Evolutionary conservation across 2,888 invertebrate species (phyloP), one percentile per base, ranked within the genome.

Genomic region (Acanthosepion pharaonis): DNA sequence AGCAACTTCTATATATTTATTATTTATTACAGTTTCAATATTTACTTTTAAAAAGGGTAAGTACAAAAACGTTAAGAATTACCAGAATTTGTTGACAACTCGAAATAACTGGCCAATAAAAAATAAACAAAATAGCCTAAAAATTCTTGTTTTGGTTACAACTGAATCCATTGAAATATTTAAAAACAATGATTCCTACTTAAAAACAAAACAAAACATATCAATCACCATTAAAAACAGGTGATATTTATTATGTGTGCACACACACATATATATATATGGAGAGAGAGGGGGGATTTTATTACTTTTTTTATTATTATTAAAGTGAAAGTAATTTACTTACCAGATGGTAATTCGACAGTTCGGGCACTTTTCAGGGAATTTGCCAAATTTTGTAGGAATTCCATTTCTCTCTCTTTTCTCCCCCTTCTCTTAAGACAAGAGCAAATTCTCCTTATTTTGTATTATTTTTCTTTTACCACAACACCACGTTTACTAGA

Each of bases 301-400:
- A 20, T 94, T 20, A 33, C 91, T 28, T 28, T 93, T 49, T 42
- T 23, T 94, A n/a, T n/a, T n/a, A n/a, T 51, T 28, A 28, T 28
- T 23, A 6, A 25, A n/a, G 91, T 51, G 55, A n/a, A 42, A 42
- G 92, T 55, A 48, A 78, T 91, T 64, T 20, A 23, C 94, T 55
- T 95, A 97, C 97, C 97, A 95, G 95, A 95, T 28, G 97, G 97
- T n/a, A 97, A 95, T 95, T 97, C 96, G 28, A 97, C 97, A n/a
- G 97, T 96, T 78, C 97, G 95, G 23, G 96, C 97, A 95, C 96
- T 96, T 95, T 96, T 95, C 42, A 97, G 95, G 94, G 97, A 97
- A 93, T 96, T 96, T n/a, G 96, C 96, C 64, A 97, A 95, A 94
- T 96, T 96, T 94, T 97, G 97, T n/a, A 97, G 95, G 95, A 97